Evolutionary conservation across 2,888 invertebrate species (phyloP), one percentile per base, ranked within the genome.

Genomic region (Nineta flava): DNA sequence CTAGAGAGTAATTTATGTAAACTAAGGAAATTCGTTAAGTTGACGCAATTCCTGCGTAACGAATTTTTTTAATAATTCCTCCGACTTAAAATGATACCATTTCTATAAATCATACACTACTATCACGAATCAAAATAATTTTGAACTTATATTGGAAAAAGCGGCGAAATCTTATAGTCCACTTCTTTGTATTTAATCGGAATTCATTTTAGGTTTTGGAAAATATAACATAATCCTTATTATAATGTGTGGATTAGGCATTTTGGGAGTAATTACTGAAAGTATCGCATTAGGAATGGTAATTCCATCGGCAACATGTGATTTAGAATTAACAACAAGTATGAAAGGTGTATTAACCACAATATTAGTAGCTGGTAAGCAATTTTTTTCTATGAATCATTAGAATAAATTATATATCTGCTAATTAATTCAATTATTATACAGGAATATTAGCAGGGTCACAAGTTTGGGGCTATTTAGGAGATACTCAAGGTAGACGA

Each of bases 261-360:
- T 82, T 12, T 75, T 80, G 75, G 72, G 78, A 3, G 77, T 81
- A 53, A 81, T 81, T 62, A 74, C 79, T 62, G 81, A 81, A 66
- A 77, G 76, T 6, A 68, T 81, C 63, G 74, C 75, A 12, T 70
- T 81, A 53, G 76, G 81, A 50, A 76, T 80, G 58, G 73, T 82
- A 42, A 69, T 79, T 59, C 81, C 81, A 4, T 73, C 77, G 1
- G 76, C 82, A 9, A 79, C 80, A 63, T 83, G 82, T 55, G 82
- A 82, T 61, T 65, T 83, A 26, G 60, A 70, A 2, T 67, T 83
- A n/a, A 70, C 73, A n/a, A 61, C 78, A 48, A 62, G 69, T 12
- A 72, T 78, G 56, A 74, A 81, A 56, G 81, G 81, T 0, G 66
- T 79, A 60, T 63, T 83, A 1, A 76, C 77, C 9, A 79, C 81